Percentiles rank a stretch among this genome's conserved stretches.
These are phyloP conservation scores for Lepidochitona cinerea DNA, from an alignment of 2,888 invertebrate species.

Conservation along the genomic window DNA sequence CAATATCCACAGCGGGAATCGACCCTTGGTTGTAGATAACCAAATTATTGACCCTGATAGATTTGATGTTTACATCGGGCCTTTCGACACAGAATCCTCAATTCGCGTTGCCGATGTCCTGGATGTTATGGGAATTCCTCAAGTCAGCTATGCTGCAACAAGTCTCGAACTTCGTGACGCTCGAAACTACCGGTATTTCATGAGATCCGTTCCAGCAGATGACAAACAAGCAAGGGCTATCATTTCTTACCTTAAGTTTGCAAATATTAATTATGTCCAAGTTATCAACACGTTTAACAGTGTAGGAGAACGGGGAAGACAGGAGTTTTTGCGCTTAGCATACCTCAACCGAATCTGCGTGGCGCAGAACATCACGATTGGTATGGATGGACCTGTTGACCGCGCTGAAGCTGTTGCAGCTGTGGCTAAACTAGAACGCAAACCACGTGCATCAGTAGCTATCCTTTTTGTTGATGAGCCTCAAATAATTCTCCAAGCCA, in stretches of 20 bases:
- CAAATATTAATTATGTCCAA: constrained; percentile 68
- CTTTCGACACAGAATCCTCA: constrained; percentile 55
- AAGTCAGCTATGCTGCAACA: constrained; percentile 64
- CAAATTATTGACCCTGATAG: constrained; percentile 35
- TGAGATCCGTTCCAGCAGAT: constrained; percentile 63
- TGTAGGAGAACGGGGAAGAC: constrained; percentile 50
- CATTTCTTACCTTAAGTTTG: constrained; percentile 68
- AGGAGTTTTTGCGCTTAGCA: constrained; percentile 59
- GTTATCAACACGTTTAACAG: constrained; percentile 59
- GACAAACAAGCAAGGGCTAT: constrained; percentile 66
- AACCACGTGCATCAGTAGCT: constrained; percentile 46
- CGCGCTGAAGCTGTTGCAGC: constrained; percentile 37
- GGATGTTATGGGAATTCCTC: constrained; percentile 55
- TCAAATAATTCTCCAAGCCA: constrained; percentile 45
- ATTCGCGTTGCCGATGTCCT: constrained; percentile 59
- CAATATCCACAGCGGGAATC: constrained; percentile 59
- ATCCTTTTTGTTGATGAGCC: constrained; percentile 57
- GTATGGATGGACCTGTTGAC: constrained; percentile 36
- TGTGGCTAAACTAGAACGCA: constrained; percentile 30
- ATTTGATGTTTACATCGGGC: constrained; percentile 57
- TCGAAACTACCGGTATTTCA: constrained; percentile 55
- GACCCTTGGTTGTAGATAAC: constrained; percentile 32
- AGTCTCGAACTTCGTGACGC: constrained; percentile 48
- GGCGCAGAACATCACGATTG: constrained; percentile 48
- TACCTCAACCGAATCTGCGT: constrained; percentile 59